Evolutionary conservation across 2,797 vertebrate genomes (phyloP).

Genomic region (Neopelma chrysocephalum): DNA sequence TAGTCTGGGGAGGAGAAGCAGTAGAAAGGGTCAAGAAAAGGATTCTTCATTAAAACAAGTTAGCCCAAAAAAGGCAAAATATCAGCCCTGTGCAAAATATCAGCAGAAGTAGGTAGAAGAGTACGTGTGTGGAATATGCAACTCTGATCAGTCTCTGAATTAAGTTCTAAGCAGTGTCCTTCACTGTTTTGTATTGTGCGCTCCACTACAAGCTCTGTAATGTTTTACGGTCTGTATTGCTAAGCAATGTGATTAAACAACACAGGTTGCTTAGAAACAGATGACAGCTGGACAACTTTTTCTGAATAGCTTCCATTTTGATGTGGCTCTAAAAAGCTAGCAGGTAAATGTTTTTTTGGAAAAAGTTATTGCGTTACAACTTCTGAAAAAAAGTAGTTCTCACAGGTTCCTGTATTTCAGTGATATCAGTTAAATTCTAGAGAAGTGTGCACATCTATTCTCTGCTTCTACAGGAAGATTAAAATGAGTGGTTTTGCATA

Average conservation of each 20-base stretch:
- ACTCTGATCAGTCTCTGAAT: not conserved
- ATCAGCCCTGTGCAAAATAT: not conserved
- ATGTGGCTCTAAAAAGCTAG: not conserved
- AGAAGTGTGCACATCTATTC: not conserved
- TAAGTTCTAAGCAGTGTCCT: not conserved
- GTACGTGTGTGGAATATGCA: not conserved
- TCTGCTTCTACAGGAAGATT: not conserved
- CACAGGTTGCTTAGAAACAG: not conserved
- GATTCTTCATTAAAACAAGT: not conserved
- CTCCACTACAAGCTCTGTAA: not conserved
- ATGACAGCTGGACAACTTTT: not conserved
- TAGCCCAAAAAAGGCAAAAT: not conserved
- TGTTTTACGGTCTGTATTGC: not conserved
- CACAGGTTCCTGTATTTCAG: not conserved
- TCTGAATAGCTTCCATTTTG: constrained; percentile 9
- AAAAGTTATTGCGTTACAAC: not conserved
- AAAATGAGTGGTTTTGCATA: not conserved
- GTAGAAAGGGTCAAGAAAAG: not conserved
- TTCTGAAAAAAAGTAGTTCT: not conserved
- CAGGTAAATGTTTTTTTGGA: not conserved
- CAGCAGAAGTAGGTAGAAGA: not conserved
- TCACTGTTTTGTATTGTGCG: not conserved
- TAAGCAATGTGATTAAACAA: not conserved
- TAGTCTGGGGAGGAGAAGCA: not conserved
- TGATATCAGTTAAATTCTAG: not conserved